A percentile compares a stretch with the other conserved stretches of the same genome.
These are phyloP conservation scores for Puffinus mauretanicus DNA, from an alignment of 2,113 vertebrate genomes.

Conservation along the genomic window DNA sequence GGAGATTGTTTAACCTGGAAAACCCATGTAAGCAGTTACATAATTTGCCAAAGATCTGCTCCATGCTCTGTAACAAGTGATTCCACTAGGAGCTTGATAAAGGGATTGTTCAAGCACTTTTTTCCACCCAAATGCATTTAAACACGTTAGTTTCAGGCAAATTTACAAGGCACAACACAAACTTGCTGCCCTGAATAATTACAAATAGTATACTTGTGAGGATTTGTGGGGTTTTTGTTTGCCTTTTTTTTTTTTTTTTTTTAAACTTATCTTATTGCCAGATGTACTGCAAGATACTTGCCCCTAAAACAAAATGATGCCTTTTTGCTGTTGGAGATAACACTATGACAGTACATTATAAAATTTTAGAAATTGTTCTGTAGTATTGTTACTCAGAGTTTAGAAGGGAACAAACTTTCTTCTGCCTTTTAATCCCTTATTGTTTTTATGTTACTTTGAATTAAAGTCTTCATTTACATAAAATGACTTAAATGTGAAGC, in stretches of 20 bases:
- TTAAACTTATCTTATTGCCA: background rate
- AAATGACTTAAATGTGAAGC: background rate
- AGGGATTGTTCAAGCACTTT: background rate
- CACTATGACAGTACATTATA: background rate
- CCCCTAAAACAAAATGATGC: background rate
- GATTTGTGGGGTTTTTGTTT: background rate
- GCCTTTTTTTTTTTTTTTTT: background rate
- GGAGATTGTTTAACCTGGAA: background rate
- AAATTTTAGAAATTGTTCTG: background rate
- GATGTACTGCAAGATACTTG: background rate
- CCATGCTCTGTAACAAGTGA: background rate
- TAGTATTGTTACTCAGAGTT: background rate
- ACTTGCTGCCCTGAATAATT: background rate
- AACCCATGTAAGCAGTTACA: background rate
- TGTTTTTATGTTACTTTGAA: background rate
- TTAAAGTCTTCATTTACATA: background rate
- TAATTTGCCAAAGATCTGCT: background rate
- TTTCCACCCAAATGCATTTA: background rate
- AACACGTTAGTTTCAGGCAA: background rate
- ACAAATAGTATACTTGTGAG: background rate
- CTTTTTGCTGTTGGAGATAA: background rate
- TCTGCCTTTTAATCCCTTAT: background rate
- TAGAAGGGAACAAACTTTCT: background rate
- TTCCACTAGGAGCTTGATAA: background rate
- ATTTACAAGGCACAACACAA: background rate